These are phyloP conservation scores for Bombyx huttoni DNA, from an alignment of 2,888 invertebrate genomes.

Conservation along the genomic window DNA sequence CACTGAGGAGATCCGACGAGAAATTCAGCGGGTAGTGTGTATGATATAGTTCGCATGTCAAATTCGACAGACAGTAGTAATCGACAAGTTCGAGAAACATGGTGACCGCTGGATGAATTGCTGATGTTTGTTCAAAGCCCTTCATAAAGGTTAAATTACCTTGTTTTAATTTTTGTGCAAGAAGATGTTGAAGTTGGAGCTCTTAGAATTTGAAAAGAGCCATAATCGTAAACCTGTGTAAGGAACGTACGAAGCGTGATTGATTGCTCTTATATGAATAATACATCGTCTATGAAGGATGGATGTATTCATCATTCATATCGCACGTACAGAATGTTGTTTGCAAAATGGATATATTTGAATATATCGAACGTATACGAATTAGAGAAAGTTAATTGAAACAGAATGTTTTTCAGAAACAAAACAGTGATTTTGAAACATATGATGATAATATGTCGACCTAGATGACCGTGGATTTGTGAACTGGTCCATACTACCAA, in stretches of 20 bases:
- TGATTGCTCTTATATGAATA: conserved; percentile 45
- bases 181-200: too few relatives aligned
- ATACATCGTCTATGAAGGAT: conserved; percentile 37
- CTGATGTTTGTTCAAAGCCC: too few relatives aligned
- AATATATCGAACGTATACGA: background rate
- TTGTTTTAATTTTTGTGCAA: too few relatives aligned
- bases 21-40: too few relatives aligned
- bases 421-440: background rate
- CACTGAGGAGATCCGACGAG: too few relatives aligned
- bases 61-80: too few relatives aligned
- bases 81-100: too few relatives aligned
- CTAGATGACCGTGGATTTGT: conserved; percentile 20
- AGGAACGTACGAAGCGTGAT: conserved; percentile 32
- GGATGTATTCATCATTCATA: conserved; percentile 28
- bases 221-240: conserved; percentile 31
- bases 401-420: background rate
- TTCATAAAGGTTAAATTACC: too few relatives aligned
- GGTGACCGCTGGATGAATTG: too few relatives aligned
- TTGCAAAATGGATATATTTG: conserved; percentile 13
- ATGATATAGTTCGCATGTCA: too few relatives aligned
- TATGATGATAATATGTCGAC: background rate
- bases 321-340: conserved; percentile 20
- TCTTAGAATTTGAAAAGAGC: conserved; percentile 24
- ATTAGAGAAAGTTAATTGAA: background rate
- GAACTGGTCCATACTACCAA: conserved; percentile 38